Evolutionary conservation across 2,113 vertebrate genomes (phyloP).

Genomic region (Oreochromis spilurus): DNA sequence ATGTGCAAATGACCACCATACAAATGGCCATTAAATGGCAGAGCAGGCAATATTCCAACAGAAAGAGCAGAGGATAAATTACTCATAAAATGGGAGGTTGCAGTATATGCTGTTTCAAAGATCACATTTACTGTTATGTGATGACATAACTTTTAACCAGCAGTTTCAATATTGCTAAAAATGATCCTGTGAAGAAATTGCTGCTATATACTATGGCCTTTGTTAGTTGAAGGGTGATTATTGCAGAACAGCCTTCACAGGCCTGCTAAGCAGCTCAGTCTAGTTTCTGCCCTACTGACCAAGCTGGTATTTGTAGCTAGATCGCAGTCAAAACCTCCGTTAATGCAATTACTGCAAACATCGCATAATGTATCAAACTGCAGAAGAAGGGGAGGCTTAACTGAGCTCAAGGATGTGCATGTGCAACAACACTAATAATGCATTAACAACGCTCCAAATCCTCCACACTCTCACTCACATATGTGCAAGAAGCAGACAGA

Average conservation of each 20-base stretch:
- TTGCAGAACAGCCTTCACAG: not conserved
- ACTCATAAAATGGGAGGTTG: not conserved
- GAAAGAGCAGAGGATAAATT: slow-evolving; percentile 43
- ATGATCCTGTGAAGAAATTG: not conserved
- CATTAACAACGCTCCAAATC: not conserved
- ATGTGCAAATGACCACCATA: slow-evolving; percentile 10
- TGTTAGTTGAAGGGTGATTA: not conserved
- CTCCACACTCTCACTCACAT: not conserved
- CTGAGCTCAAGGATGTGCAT: not conserved
- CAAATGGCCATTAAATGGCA: slow-evolving; percentile 25
- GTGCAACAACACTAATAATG: not conserved
- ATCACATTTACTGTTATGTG: slow-evolving; percentile 5
- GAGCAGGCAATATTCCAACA: slow-evolving; percentile 11
- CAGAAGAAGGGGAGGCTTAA: not conserved
- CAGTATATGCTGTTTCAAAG: slow-evolving; percentile 22
- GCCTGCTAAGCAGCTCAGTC: not conserved
- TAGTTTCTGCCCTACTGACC: not conserved
- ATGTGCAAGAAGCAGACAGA: not conserved
- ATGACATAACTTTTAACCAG: slow-evolving; percentile 2
- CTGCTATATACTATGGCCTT: not conserved
- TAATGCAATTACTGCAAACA: not conserved
- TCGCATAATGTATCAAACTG: not conserved
- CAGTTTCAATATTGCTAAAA: not conserved
- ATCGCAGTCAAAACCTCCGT: not conserved
- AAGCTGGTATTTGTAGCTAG: not conserved